Percentiles rank a stretch among this genome's conserved stretches.
Conservation (phyloP, 1,140 invertebrate species). For the Brachionus rubens region DNA sequence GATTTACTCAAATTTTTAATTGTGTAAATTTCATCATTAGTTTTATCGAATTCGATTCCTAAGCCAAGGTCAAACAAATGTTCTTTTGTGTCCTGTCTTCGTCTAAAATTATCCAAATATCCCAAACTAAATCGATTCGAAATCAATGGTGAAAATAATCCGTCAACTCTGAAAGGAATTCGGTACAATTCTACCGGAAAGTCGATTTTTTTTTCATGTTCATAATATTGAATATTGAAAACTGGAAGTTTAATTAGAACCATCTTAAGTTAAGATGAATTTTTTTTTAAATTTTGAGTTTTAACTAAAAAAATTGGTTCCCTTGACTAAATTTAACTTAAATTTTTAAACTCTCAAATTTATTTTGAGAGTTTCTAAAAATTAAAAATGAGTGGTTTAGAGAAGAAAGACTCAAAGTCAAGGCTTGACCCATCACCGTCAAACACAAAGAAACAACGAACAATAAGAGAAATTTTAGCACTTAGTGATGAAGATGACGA, state of each 20-base stretch:
- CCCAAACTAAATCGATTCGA: not conserved
- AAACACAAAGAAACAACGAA: not conserved
- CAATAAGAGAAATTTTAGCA: not conserved
- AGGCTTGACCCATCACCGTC: not conserved
- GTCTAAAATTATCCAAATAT: constrained; percentile 9
- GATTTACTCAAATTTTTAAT: not conserved
- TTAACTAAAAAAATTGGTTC: not conserved
- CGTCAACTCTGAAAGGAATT: not conserved
- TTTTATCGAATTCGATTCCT: constrained; percentile 6
- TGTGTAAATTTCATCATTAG: not conserved
- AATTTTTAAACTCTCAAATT: not conserved
- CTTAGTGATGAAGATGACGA: not conserved
- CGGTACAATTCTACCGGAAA: constrained; percentile 1
- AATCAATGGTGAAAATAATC: not conserved
- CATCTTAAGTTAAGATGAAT: not conserved
- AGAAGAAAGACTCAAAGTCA: not conserved
- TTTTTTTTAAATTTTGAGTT: not conserved
- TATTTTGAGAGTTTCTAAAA: not conserved
- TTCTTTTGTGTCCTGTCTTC: not conserved
- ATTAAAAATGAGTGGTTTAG: not conserved
- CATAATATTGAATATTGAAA: constrained; percentile 22
- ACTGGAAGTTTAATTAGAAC: not conserved
- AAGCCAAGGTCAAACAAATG: not conserved
- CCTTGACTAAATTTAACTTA: not conserved
- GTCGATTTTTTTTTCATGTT: constrained; percentile 24